Conservation (phyloP, 2,113 vertebrate species). For the Coracopsis vasa region DNA sequence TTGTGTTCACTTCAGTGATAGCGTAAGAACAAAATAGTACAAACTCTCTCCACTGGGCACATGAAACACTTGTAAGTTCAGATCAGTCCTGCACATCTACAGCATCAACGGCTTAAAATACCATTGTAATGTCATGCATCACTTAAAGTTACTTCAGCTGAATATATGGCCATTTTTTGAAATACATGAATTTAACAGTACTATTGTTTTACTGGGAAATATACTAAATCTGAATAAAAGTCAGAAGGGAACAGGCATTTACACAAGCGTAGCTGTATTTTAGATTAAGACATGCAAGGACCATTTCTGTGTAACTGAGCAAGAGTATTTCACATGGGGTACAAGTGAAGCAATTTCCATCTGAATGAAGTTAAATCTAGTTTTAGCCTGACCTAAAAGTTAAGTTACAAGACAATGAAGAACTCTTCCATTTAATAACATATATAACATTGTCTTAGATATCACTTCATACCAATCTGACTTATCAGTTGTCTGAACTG, state of each 20-base stretch:
- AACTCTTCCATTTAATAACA: not conserved
- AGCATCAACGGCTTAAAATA: not conserved
- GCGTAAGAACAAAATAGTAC: not conserved
- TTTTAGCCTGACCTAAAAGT: not conserved
- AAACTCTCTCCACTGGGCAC: not conserved
- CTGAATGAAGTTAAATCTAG: not conserved
- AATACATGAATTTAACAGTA: not conserved
- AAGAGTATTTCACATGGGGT: not conserved
- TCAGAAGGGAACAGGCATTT: not conserved
- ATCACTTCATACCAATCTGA: conserved; percentile 88
- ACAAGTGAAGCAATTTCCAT: not conserved
- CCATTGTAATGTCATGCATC: not conserved
- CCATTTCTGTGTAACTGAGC: not conserved
- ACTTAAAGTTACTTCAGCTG: not conserved
- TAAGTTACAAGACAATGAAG: not conserved
- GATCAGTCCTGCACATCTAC: not conserved
- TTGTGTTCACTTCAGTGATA: not conserved
- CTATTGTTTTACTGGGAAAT: not conserved
- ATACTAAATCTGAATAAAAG: not conserved
- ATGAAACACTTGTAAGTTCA: not conserved
- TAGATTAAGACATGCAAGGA: not conserved
- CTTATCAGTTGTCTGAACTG: conserved; percentile 98
- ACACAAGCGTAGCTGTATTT: not conserved
- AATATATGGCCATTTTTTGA: not conserved
- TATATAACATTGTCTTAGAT: not conserved